These are phyloP conservation scores for Alca torda DNA, from an alignment of 2,797 vertebrate species.

Conservation along the genomic window DNA sequence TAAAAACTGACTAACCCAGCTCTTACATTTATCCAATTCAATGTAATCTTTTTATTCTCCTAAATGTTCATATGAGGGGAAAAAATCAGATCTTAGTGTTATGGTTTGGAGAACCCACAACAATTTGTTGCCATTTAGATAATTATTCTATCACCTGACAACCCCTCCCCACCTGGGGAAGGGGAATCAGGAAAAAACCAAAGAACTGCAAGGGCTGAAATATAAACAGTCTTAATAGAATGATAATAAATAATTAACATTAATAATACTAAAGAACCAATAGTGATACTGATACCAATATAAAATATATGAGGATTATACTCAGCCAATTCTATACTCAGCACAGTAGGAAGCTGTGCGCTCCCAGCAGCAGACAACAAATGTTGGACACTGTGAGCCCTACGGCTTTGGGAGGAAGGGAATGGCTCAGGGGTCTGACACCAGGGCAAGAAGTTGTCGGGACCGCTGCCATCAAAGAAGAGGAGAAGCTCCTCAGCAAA, in stretches of 20 bases:
- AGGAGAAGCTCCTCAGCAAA: not conserved
- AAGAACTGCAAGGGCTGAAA: too few species aligned
- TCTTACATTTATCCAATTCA: not conserved
- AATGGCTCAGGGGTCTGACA: not conserved
- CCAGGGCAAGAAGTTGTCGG: not conserved
- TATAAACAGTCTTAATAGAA: too few species aligned
- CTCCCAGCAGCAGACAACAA: not conserved
- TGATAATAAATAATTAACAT: too few species aligned
- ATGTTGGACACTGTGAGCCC: not conserved
- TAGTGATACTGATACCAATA: not conserved
- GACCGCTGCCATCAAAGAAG: not conserved
- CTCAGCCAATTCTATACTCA: not conserved
- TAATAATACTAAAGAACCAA: too few species aligned
- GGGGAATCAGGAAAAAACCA: too few species aligned
- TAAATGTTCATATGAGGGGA: not conserved
- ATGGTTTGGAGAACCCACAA: too few species aligned
- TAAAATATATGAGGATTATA: not conserved
- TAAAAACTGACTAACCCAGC: not conserved
- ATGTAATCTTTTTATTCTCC: not conserved
- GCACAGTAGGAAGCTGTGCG: not conserved
- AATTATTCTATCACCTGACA: too few species aligned
- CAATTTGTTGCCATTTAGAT: too few species aligned
- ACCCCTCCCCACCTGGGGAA: too few species aligned
- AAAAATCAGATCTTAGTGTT: not conserved
- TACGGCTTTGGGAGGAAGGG: not conserved